These are phyloP conservation scores for Drosophila sp. DNA, from an alignment of 1,140 invertebrate species.

Conservation along the genomic window DNA sequence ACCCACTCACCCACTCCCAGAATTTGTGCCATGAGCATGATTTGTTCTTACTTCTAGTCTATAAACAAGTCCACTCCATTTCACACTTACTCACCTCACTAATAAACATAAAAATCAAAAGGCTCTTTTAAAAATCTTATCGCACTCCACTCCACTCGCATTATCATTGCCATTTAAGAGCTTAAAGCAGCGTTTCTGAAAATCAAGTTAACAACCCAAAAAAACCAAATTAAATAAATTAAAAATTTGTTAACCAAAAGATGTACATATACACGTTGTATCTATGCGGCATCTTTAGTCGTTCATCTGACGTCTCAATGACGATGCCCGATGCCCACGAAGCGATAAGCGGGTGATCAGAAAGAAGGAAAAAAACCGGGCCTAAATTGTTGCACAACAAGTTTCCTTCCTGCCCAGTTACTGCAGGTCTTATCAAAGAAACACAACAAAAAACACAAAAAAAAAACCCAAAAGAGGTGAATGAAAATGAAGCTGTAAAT, in stretches of 20 bases:
- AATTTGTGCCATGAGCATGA: constrained; percentile 42
- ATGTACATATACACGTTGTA: constrained; percentile 36
- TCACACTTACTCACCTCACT: constrained; percentile 37
- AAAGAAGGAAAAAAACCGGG: constrained; percentile 55
- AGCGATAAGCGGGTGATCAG: constrained; percentile 42
- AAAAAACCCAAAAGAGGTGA: constrained; percentile 21
- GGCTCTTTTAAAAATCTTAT: constrained; percentile 60
- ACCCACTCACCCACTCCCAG: not conserved
- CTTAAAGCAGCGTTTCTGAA: constrained; percentile 24
- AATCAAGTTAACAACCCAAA: constrained; percentile 69
- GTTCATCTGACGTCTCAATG: constrained; percentile 56
- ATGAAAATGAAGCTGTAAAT: constrained; percentile 72
- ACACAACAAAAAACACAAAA: constrained; percentile 23
- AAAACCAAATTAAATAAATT: constrained; percentile 33
- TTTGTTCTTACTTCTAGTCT: constrained; percentile 44
- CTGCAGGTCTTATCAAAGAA: constrained; percentile 45
- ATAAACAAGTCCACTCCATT: constrained; percentile 42
- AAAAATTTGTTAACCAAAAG: constrained; percentile 36
- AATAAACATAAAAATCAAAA: constrained; percentile 54
- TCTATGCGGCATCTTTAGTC: constrained; percentile 58
- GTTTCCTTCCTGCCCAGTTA: constrained; percentile 46
- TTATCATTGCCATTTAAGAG: constrained; percentile 49
- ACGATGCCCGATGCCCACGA: constrained; percentile 37
- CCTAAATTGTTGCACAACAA: constrained; percentile 51
- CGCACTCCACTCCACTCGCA: constrained; percentile 62